Percentiles rank a stretch among this genome's conserved stretches.
Conservation (phyloP, 2,888 invertebrate species). For the Allygus modestus region DNA sequence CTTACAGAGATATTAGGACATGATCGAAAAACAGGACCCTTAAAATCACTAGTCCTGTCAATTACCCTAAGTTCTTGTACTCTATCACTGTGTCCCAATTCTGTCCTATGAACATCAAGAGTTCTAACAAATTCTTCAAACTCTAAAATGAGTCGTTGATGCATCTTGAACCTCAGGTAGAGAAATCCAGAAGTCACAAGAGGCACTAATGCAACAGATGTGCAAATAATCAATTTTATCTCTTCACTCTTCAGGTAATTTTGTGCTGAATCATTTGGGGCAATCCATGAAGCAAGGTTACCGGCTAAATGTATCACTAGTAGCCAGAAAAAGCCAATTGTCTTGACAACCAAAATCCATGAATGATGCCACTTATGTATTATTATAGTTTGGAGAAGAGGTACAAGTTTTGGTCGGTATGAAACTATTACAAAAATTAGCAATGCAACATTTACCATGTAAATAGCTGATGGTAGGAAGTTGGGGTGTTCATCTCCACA, state of each 20-base stretch:
- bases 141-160: background rate
- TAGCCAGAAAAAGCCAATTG: background rate
- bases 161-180: slow-evolving; percentile 13
- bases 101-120: background rate
- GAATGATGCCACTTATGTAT: background rate
- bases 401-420: background rate
- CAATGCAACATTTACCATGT: background rate
- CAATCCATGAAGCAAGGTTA: background rate
- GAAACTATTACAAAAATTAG: background rate
- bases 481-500: background rate
- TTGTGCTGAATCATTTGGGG: background rate
- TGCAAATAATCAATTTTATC: background rate
- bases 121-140: background rate
- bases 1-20: slow-evolving; percentile 10
- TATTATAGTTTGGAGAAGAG: background rate
- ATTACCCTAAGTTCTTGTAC: background rate
- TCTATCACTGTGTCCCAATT: background rate
- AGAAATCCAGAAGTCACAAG: background rate
- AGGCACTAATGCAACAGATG: background rate
- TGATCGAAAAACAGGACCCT: background rate
- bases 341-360: background rate
- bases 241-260: background rate
- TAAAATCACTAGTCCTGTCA: background rate
- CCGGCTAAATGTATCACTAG: background rate
- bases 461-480: slow-evolving; percentile 9